Conservation (phyloP, 2,888 invertebrate genomes). For the Chrysopilus asiliformis region DNA sequence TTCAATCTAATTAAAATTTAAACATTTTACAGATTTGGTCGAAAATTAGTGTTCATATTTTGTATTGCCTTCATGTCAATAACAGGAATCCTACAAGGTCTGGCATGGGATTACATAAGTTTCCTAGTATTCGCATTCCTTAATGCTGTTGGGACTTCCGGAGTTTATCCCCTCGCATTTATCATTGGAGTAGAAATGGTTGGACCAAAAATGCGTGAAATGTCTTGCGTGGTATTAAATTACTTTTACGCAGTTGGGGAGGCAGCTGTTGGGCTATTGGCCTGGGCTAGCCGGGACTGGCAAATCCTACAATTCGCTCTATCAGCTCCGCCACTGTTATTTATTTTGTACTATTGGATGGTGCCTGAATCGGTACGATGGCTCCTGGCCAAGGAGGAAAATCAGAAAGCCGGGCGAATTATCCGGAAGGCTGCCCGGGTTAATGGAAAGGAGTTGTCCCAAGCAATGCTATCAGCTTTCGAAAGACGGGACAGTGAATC, state of each 20-base stretch:
- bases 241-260: slow-evolving; percentile 53
- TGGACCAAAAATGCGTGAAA: slow-evolving; percentile 45
- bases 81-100: slow-evolving; percentile 42
- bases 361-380: slow-evolving; percentile 54
- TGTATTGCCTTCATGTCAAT: slow-evolving; percentile 44
- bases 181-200: slow-evolving; percentile 52
- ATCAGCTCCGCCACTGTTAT: slow-evolving; percentile 46
- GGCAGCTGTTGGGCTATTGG: slow-evolving; percentile 44
- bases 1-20: too few relatives aligned
- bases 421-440: slow-evolving; percentile 43
- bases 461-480: slow-evolving; percentile 35
- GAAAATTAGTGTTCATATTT: slow-evolving; percentile 44
- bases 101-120: slow-evolving; percentile 40
- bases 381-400: slow-evolving; percentile 44
- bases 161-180: slow-evolving; percentile 46
- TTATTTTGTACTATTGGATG: slow-evolving; percentile 46
- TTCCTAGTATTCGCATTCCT: slow-evolving; percentile 42
- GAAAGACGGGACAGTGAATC: slow-evolving; percentile 19
- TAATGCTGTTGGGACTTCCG: slow-evolving; percentile 47
- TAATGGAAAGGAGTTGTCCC: slow-evolving; percentile 40
- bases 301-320: slow-evolving; percentile 42
- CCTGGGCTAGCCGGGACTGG: slow-evolving; percentile 48
- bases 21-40: slow-evolving; percentile 39
- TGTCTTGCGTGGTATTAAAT: slow-evolving; percentile 47
- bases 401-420: slow-evolving; percentile 41